phyloP scores from a whole-genome alignment of 2,113 vertebrate species.

The Uria lomvia region DNA sequence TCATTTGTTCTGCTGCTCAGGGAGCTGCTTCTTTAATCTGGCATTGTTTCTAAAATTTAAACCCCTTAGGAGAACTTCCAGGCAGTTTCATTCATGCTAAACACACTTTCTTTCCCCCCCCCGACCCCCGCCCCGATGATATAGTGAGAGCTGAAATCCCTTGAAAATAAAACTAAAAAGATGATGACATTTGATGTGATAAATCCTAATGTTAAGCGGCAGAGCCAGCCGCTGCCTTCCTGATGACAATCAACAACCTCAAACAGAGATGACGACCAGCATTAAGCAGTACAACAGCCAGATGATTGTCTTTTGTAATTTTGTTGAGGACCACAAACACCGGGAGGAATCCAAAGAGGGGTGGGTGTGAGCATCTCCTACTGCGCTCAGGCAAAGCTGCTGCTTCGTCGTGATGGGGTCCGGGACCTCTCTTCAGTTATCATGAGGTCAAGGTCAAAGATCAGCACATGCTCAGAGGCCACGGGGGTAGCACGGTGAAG shows the following conservation, averaged over 20 bases:
- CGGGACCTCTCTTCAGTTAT: neutral
- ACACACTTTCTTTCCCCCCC: neutral
- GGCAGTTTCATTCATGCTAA: slow-evolving; percentile 20
- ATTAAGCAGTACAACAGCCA: slow-evolving; percentile 39
- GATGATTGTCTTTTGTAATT: slow-evolving; percentile 39
- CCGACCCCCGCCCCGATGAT: neutral
- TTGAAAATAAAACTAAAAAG: slow-evolving; percentile 18
- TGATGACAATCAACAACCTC: slow-evolving; percentile 42
- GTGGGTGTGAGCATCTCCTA: neutral
- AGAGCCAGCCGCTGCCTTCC: slow-evolving; percentile 19
- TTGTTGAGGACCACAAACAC: neutral
- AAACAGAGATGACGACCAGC: slow-evolving; percentile 14
- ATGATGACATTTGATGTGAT: slow-evolving; percentile 47
- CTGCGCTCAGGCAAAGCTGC: neutral
- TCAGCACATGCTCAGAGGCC: neutral
- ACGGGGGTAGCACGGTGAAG: neutral
- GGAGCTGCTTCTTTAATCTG: neutral
- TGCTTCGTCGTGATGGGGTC: neutral
- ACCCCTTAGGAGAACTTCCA: slow-evolving; percentile 19
- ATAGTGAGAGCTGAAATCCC: neutral
- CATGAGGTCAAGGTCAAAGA: neutral
- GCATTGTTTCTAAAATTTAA: slow-evolving; percentile 26
- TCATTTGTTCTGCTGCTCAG: neutral
- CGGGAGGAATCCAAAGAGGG: neutral
- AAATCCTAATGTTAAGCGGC: slow-evolving; percentile 56